phyloP scores from a whole-genome alignment of 2,797 vertebrate species.

The Trichosurus vulpecula region DNA sequence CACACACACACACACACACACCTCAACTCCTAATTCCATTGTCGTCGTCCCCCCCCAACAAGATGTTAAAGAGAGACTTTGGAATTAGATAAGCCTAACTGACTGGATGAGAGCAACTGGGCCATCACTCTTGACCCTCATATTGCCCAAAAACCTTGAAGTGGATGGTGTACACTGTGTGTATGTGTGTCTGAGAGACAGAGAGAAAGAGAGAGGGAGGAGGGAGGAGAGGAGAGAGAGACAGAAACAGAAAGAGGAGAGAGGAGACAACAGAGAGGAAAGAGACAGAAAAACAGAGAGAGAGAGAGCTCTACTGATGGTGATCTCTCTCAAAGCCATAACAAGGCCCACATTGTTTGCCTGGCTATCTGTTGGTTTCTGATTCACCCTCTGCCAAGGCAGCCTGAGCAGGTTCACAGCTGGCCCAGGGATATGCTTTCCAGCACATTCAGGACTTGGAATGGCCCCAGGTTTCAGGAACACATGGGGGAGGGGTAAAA shows the following conservation, averaged over 20 bases:
- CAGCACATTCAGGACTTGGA: constrained; percentile 85
- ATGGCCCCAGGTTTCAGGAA: constrained; percentile 83
- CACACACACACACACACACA: neutral
- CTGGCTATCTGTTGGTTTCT: constrained; percentile 80
- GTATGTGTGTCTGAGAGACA: neutral
- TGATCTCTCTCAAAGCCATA: constrained; percentile 47
- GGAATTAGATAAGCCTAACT: constrained; percentile 34
- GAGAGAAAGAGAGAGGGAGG: neutral
- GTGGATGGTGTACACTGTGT: neutral
- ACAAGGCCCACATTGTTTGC: constrained; percentile 85
- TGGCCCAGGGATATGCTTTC: constrained; percentile 86
- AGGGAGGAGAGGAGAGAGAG: too few species aligned
- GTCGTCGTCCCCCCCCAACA: rapidly evolving
- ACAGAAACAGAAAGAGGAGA: too few species aligned
- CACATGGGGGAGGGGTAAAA: constrained; percentile 81
- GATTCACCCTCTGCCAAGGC: constrained; percentile 78
- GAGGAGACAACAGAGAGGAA: neutral
- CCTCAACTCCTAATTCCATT: constrained; percentile 1
- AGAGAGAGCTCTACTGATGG: constrained; percentile 7
- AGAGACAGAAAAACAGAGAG: neutral
- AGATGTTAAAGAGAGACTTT: constrained; percentile 52
- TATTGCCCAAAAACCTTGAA: neutral
- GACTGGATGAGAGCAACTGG: neutral
- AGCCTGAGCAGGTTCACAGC: constrained; percentile 85
- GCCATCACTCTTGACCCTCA: constrained; percentile 44